phyloP scores from a whole-genome alignment of 2,888 invertebrate genomes.

The Chrysopilus asiliformis region DNA sequence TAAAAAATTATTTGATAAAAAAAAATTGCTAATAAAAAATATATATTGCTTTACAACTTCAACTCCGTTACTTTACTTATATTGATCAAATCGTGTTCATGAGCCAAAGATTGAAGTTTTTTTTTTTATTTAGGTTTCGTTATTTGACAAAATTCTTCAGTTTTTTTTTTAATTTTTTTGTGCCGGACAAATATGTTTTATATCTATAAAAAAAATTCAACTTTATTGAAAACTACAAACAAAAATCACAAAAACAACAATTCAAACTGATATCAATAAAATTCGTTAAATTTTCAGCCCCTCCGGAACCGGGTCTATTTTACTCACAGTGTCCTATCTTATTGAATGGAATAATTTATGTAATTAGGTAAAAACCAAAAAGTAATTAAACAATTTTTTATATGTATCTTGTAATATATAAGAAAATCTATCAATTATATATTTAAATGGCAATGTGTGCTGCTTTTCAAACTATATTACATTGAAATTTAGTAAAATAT shows the following conservation, averaged over 20 bases:
- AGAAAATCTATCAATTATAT: slow-evolving; percentile 7
- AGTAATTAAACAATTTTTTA: slow-evolving; percentile 4
- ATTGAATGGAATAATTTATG: slow-evolving; percentile 36
- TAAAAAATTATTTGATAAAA: slow-evolving; percentile 7
- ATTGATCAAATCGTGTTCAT: neutral
- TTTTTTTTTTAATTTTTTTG: no score
- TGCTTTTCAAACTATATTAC: no score
- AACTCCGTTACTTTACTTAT: neutral
- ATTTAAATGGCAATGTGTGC: slow-evolving; percentile 14
- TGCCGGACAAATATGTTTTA: no score
- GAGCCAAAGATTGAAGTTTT: neutral
- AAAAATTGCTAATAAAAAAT: no score
- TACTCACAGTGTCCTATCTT: slow-evolving; percentile 37
- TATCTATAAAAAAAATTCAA: no score
- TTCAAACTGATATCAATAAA: slow-evolving; percentile 12
- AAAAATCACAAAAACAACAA: slow-evolving; percentile 12
- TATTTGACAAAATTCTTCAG: no score
- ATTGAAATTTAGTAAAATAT: no score
- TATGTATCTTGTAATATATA: slow-evolving; percentile 8
- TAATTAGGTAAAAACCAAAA: slow-evolving; percentile 32
- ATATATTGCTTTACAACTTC: neutral
- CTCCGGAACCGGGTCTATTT: slow-evolving; percentile 34
- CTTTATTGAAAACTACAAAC: no score
- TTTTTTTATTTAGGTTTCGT: neutral
- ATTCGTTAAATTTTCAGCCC: slow-evolving; percentile 26